These are phyloP conservation scores for Dasysyrphus albostriatus DNA, from an alignment of 2,888 invertebrate genomes.

Conservation along the genomic window DNA sequence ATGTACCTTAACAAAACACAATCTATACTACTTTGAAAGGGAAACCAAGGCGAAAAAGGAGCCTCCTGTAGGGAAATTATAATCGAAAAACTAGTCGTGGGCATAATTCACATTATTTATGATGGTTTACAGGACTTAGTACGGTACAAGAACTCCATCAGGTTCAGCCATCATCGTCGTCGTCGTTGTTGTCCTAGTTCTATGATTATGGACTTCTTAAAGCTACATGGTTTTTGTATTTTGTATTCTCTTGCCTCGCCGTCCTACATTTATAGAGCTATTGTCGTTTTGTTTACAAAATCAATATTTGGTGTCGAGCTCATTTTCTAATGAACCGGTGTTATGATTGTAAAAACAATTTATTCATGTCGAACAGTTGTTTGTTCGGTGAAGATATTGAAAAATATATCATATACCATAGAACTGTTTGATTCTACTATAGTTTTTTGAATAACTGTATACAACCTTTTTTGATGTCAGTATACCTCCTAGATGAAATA, in stretches of 20 bases:
- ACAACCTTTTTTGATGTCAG: no score
- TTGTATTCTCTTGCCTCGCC: not conserved
- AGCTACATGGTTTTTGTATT: no score
- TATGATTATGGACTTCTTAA: slow-evolving; percentile 1
- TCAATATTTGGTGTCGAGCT: slow-evolving; percentile 39
- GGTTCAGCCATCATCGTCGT: not conserved
- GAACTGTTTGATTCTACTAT: no score
- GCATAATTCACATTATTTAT: slow-evolving; percentile 71
- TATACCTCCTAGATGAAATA: no score
- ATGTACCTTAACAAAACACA: not conserved
- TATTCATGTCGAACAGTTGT: slow-evolving; percentile 8
- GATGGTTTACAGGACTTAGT: slow-evolving; percentile 29
- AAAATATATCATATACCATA: no score
- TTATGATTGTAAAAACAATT: slow-evolving; percentile 6
- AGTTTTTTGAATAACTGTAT: no score
- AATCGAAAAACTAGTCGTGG: slow-evolving; percentile 62
- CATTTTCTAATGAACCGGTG: not conserved
- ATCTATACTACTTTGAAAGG: not conserved
- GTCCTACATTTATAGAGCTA: slow-evolving; percentile 3
- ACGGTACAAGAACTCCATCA: slow-evolving; percentile 36
- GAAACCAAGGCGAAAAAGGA: not conserved
- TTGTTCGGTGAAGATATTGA: not conserved
- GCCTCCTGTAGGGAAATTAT: slow-evolving; percentile 1
- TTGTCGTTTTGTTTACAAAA: slow-evolving; percentile 27
- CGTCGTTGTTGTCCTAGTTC: slow-evolving; percentile 51